Conservation (phyloP, 2,888 invertebrate genomes). For the Meloe dianella region DNA sequence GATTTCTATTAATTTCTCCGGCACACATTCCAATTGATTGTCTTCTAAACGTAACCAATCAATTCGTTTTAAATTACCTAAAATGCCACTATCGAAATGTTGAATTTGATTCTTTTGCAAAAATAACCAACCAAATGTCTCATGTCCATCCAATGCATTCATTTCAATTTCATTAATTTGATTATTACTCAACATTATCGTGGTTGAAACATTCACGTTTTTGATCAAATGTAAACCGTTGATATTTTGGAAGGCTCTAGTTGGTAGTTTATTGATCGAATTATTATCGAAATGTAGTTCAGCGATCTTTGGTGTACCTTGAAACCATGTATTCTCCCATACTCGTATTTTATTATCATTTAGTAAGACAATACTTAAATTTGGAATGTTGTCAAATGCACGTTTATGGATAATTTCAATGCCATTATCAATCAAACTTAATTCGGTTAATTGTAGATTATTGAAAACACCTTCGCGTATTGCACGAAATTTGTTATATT, state of each 20-base stretch:
- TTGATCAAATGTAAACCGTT: slow-evolving; percentile 36
- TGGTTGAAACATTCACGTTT: slow-evolving; percentile 39
- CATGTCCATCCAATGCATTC: slow-evolving; percentile 44
- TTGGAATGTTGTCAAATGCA: slow-evolving; percentile 47
- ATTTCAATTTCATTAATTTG: slow-evolving; percentile 43
- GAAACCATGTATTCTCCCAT: slow-evolving; percentile 45
- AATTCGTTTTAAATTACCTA: slow-evolving; percentile 46
- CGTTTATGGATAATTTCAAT: slow-evolving; percentile 43
- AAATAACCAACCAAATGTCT: slow-evolving; percentile 45
- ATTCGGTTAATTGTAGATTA: slow-evolving; percentile 39
- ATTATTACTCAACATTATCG: slow-evolving; percentile 44
- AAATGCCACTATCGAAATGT: slow-evolving; percentile 42
- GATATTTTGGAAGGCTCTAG: slow-evolving; percentile 42
- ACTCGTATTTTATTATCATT: slow-evolving; percentile 44
- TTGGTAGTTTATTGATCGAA: slow-evolving; percentile 40
- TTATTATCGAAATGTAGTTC: slow-evolving; percentile 46
- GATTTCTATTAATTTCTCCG: slow-evolving; percentile 47
- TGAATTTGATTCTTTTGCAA: slow-evolving; percentile 45
- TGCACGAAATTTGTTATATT: slow-evolving; percentile 39
- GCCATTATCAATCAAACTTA: slow-evolving; percentile 43
- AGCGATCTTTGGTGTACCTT: slow-evolving; percentile 41
- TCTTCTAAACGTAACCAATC: slow-evolving; percentile 51
- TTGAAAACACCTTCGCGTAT: slow-evolving; percentile 45
- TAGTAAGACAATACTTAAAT: slow-evolving; percentile 43
- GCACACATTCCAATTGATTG: slow-evolving; percentile 49